phyloP scores from a whole-genome alignment of 2,888 invertebrate species.

The Zaprionus obscuricornis region DNA sequence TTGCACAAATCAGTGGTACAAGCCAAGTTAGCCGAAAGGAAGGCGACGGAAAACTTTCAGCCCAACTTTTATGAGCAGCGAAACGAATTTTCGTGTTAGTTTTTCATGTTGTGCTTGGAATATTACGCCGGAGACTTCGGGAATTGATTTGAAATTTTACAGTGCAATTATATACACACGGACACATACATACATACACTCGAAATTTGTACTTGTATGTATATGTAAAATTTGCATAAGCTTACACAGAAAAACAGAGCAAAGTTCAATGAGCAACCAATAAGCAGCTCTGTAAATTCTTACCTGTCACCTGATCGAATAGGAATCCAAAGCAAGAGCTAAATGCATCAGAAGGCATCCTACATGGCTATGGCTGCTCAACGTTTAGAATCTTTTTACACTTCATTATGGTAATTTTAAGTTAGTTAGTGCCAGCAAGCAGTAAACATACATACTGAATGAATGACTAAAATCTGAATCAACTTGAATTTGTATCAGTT shows the following conservation, averaged over 20 bases:
- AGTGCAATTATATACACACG: constrained; percentile 4
- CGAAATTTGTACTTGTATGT: too few species aligned
- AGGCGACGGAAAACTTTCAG: constrained; percentile 50
- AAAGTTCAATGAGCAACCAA: constrained; percentile 25
- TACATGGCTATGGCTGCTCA: neutral
- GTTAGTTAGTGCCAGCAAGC: constrained; percentile 4
- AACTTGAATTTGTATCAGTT: neutral
- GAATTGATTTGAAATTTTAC: constrained; percentile 45
- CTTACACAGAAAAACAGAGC: constrained; percentile 1
- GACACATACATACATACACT: too few species aligned
- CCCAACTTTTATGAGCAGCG: constrained; percentile 67
- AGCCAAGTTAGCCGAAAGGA: constrained; percentile 27
- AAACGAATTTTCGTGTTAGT: constrained; percentile 64
- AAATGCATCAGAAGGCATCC: neutral
- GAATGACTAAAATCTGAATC: too few species aligned
- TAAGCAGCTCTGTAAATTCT: neutral
- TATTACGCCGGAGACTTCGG: constrained; percentile 45
- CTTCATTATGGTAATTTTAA: constrained; percentile 39
- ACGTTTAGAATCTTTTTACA: constrained; percentile 14
- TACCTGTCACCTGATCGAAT: neutral
- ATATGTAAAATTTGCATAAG: constrained; percentile 42
- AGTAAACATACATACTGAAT: neutral
- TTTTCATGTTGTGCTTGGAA: constrained; percentile 38
- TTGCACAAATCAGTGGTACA: constrained; percentile 42
- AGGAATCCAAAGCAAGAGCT: neutral